Conservation (phyloP, 2,888 invertebrate genomes). For the Oligia fasciuncula region DNA sequence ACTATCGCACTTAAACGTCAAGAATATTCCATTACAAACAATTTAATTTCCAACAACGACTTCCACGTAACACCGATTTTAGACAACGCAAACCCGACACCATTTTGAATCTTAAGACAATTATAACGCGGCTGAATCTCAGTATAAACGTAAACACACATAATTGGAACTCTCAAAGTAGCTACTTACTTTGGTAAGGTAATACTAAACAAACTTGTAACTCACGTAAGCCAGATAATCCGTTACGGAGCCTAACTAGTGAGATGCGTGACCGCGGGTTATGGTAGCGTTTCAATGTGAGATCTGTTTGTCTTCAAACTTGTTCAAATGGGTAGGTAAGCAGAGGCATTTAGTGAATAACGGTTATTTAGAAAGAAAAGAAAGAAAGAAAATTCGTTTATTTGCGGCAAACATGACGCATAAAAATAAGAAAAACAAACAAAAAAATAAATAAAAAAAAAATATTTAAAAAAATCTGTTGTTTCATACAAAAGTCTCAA, state of each 20-base stretch:
- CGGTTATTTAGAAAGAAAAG: no score
- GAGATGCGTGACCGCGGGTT: slow-evolving; percentile 36
- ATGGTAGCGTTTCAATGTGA: slow-evolving; percentile 20
- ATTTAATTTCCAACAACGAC: slow-evolving; percentile 1
- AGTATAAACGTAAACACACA: slow-evolving; percentile 38
- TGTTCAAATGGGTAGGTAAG: not conserved
- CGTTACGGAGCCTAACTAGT: slow-evolving; percentile 18
- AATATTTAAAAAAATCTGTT: no score
- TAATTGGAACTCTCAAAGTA: slow-evolving; percentile 43
- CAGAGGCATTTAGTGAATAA: not conserved
- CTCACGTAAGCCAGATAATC: slow-evolving; percentile 55
- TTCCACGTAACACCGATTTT: not conserved
- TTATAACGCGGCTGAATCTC: slow-evolving; percentile 28
- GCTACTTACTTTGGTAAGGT: slow-evolving; percentile 49
- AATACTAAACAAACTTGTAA: slow-evolving; percentile 59
- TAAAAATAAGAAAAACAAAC: no score
- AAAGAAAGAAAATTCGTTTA: no score
- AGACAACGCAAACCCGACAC: slow-evolving; percentile 3
- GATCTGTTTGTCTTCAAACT: slow-evolving; percentile 34
- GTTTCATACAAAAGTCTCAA: not conserved
- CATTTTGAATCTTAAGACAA: slow-evolving; percentile 38
- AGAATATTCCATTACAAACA: slow-evolving; percentile 34
- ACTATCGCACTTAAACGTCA: slow-evolving; percentile 12
- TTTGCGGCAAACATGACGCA: no score
- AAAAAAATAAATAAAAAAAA: no score